phyloP scores from a whole-genome alignment of 1,140 invertebrate species.

The Leptonema lineaticorne region DNA sequence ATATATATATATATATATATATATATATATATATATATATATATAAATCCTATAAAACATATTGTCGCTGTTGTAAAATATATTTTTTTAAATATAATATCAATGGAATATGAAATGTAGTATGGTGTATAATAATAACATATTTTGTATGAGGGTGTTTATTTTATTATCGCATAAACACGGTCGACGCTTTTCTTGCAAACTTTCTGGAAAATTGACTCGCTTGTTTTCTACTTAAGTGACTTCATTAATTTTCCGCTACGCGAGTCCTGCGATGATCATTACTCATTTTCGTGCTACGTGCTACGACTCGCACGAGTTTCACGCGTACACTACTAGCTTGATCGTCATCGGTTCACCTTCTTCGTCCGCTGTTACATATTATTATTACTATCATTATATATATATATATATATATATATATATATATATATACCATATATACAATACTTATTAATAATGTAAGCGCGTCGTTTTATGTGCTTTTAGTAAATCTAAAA shows the following conservation, averaged over 20 bases:
- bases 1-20: no score
- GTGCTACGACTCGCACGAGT: background rate
- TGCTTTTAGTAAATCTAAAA: background rate
- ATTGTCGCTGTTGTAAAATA: no score
- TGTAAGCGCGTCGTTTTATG: no score
- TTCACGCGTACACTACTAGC: background rate
- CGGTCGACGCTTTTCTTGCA: background rate
- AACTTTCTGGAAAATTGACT: constrained; percentile 8
- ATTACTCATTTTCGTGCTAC: constrained; percentile 4
- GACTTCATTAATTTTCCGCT: constrained; percentile 12
- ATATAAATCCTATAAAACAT: no score
- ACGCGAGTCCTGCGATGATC: background rate
- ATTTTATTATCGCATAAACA: no score
- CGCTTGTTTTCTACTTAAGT: constrained; percentile 7
- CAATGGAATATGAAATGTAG: no score
- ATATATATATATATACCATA: background rate
- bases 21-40: no score
- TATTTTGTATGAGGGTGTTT: background rate
- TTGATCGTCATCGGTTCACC: background rate
- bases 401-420: background rate
- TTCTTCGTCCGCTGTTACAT: background rate
- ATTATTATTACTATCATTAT: background rate
- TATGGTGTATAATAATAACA: no score
- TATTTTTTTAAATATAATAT: no score
- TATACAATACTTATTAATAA: no score